Conservation (phyloP, 2,888 invertebrate species). For the Entomobrya multifasciata region DNA sequence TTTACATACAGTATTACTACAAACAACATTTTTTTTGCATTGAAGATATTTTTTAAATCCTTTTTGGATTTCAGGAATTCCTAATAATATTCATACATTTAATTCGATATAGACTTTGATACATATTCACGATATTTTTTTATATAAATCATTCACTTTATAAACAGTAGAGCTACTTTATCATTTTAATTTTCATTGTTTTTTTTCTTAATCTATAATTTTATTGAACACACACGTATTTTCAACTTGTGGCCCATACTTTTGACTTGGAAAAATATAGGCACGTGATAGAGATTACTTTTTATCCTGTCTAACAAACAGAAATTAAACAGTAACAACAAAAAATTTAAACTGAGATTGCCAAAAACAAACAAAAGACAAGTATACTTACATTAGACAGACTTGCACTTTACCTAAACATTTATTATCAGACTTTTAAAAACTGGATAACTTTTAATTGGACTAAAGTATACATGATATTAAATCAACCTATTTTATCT, state of each 20-base stretch:
- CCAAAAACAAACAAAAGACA: conserved; percentile 23
- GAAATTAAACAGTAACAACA: background rate
- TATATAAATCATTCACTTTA: too few relatives aligned
- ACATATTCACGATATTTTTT: too few relatives aligned
- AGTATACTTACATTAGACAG: background rate
- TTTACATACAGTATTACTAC: too few relatives aligned
- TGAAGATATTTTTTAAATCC: too few relatives aligned
- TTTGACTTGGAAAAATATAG: conserved; percentile 17
- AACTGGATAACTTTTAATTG: background rate
- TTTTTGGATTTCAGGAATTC: too few relatives aligned
- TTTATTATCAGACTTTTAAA: conserved; percentile 1
- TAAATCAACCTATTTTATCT: background rate
- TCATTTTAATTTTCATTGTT: too few relatives aligned
- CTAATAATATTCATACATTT: too few relatives aligned
- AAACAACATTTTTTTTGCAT: too few relatives aligned
- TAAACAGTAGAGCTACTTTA: too few relatives aligned
- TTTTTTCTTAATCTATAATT: background rate
- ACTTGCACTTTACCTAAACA: background rate
- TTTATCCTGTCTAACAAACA: too few relatives aligned
- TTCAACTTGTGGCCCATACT: conserved; percentile 31
- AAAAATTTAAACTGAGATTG: conserved; percentile 27
- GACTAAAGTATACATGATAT: background rate
- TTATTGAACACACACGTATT: conserved; percentile 23
- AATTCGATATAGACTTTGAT: too few relatives aligned
- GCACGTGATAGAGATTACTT: background rate